Evolutionary conservation across 1,140 invertebrate species (phyloP), one percentile per base, ranked within the genome.

Genomic region (Lasaia peninsularis): DNA sequence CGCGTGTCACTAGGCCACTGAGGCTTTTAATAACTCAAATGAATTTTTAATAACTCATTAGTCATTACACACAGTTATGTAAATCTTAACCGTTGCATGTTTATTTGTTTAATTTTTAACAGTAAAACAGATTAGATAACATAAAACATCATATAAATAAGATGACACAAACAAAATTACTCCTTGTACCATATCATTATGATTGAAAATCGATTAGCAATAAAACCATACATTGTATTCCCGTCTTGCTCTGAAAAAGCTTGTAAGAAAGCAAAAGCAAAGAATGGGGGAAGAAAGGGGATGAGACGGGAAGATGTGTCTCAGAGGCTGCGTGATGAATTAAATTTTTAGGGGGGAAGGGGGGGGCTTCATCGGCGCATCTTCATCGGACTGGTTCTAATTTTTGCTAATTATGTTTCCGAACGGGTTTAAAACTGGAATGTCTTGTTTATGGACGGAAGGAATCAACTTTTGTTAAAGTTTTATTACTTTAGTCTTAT

Each of bases 71-170:
- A 37, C 20, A 55, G 37, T 66, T 67, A 65, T 72, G 71, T 69
- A 73, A 79, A 78, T 73, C 78, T 86, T 86, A 82, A 84, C 83
- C 75, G 57, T 73, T 66, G 67, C 75, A 73, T 73, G 75, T 86
- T 84, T 86, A 86, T 86, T 86, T 86, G 80, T 86, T 86, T 86
- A 80, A 76, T 78, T 81, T 81, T 75, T 79, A 81, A 77, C 72
- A 86, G 69, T 80, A 80, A 84, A 84, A 86, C 80, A 78, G 75
- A 60, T 56, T 60, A 32, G 37, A 56, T 75, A 67, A 67, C 67
- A n/a, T 14, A 54, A 58, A 78, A 76, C 24, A 57, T 55, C 66
- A 6, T 67, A 81, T 54, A 8, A 54, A 6, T 21, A 16, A 10
- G 24, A 10, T 10, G 33, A 0, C 28, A 0, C 37, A 65, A 40